Conservation (phyloP, 2,797 vertebrate species). For the Artibeus jamaicensis region DNA sequence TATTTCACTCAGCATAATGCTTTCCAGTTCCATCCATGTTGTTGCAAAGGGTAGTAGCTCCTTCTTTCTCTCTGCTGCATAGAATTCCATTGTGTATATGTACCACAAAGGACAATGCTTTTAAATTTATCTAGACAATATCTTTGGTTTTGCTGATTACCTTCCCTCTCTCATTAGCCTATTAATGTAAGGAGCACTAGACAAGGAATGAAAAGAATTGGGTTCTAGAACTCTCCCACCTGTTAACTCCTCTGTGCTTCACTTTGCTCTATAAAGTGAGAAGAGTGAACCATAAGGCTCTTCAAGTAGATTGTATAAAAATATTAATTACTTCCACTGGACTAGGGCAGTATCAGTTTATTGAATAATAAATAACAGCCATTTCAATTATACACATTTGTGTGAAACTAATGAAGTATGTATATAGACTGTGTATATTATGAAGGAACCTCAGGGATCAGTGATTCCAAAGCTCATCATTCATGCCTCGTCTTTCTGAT, state of each 20-base stretch:
- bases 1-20: no score
- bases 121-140: constrained; percentile 13
- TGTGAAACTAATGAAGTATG: constrained; percentile 24
- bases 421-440: neutral
- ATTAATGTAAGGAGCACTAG: neutral
- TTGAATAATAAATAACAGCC: neutral
- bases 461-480: neutral
- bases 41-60: no score
- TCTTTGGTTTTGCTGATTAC: neutral
- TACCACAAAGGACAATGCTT: neutral
- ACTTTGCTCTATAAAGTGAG: constrained; percentile 22
- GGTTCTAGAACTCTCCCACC: neutral
- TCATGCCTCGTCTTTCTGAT: neutral
- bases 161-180: neutral
- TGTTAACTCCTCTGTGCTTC: neutral
- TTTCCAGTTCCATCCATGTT: no score
- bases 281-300: neutral
- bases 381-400: constrained; percentile 23
- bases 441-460: neutral
- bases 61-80: no score
- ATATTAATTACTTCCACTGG: neutral
- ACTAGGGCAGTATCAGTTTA: neutral
- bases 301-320: constrained; percentile 41
- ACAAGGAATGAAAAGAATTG: constrained; percentile 22
- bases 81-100: no score